A percentile compares a stretch with the other conserved stretches of the same genome.
These are phyloP conservation scores for Clepsis dumicolana DNA, from an alignment of 2,888 invertebrate species.

Conservation along the genomic window DNA sequence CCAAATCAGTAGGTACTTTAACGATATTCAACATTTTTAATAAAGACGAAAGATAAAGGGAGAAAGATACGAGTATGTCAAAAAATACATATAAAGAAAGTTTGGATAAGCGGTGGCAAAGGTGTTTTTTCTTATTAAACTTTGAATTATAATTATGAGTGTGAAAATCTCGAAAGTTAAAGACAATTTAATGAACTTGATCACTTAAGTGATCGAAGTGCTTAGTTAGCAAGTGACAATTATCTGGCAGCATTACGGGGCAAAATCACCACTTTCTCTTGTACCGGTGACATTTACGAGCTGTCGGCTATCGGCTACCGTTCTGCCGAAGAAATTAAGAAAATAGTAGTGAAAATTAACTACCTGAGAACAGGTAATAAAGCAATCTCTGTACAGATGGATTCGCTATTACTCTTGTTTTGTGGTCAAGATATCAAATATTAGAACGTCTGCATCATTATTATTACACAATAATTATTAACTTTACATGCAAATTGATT, in stretches of 20 bases:
- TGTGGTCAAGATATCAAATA: no score
- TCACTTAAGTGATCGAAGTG: slow-evolving; percentile 23
- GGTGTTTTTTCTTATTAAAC: background rate
- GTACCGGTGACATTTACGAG: slow-evolving; percentile 36
- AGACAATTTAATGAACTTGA: slow-evolving; percentile 10
- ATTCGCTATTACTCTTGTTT: no score
- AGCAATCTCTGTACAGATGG: background rate
- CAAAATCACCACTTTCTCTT: slow-evolving; percentile 50
- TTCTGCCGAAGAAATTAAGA: slow-evolving; percentile 4
- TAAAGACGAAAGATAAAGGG: no score
- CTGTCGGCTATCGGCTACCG: background rate
- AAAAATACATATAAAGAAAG: no score
- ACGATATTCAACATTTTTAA: no score
- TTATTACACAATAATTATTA: slow-evolving; percentile 22
- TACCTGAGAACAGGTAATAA: background rate
- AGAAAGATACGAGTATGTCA: no score
- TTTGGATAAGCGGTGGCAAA: no score
- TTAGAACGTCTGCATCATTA: background rate
- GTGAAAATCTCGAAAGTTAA: background rate
- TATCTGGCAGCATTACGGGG: slow-evolving; percentile 52
- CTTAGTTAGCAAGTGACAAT: slow-evolving; percentile 55
- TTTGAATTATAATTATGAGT: background rate
- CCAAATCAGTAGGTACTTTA: no score
- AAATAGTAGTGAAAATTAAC: background rate
- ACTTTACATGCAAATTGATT: slow-evolving; percentile 24